Evolutionary conservation across 2,113 vertebrate genomes (phyloP), one percentile per base, ranked within the genome.

Genomic region (Megaceryle maxima): DNA sequence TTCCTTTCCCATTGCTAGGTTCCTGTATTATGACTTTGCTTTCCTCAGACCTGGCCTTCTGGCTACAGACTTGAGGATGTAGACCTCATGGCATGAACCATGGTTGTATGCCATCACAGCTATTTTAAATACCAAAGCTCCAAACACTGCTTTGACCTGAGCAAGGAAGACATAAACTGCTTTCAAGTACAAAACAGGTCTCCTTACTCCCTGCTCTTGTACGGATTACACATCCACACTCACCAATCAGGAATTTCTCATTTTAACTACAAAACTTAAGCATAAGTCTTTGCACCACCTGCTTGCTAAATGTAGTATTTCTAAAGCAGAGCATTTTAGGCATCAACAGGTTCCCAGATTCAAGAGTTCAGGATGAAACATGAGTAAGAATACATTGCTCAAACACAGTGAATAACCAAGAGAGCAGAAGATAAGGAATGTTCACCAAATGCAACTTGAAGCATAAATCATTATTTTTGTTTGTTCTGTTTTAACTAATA

Each of bases 41-140:
- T 29, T 51, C 48, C 4, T 10, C 64, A 51, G 55, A 57, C 29
- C 9, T 46, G 51, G 17, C 37, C 56, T 50, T 31, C 39, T 62
- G 50, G 15, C 3, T 13, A 17, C 28, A 21, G 20, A 22, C 29
- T 2, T 41, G 50, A 17, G 8, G 15, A 1, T 3, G 10, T n/a
- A n/a, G 63, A 48, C 20, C 16, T 5, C 20, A 26, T 44, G 56
- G 28, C n/a, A 63, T 1, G 1, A 21, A 18, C 18, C 2, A 1
- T 3, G 16, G 12, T 8, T 10, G 11, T 0, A 0, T 44, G 10
- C 4, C 33, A 24, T n/a, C 41, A 31, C 1, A 1, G 41, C 60
- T 6, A 0, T 13, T 31, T 37, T 72, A 24, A 37, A 29, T 24
- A 12, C 16, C 50, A 39, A 33, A 56, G 55, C 17, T 67, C 37